phyloP scores from a whole-genome alignment of 2,888 invertebrate species.

The Orchestes rusci region DNA sequence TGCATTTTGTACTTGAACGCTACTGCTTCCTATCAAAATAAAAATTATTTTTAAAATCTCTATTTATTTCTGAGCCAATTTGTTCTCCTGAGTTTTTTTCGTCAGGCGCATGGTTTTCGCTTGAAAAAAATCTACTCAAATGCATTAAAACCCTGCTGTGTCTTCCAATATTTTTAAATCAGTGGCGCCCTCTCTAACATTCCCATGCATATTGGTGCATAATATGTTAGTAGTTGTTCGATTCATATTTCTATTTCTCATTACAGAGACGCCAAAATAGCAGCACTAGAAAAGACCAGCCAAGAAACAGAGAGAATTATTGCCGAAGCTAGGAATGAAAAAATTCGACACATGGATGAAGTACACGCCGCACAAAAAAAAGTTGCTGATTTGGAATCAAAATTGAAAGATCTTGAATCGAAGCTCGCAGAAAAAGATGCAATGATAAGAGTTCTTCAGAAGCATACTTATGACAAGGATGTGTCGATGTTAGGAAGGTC shows the following conservation, averaged over 20 bases:
- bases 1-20: too few relatives aligned
- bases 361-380: slow-evolving; percentile 78
- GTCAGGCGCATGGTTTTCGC: too few relatives aligned
- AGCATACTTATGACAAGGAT: slow-evolving; percentile 67
- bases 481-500: slow-evolving; percentile 49
- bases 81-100: too few relatives aligned
- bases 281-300: slow-evolving; percentile 74
- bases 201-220: too few relatives aligned
- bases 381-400: slow-evolving; percentile 77
- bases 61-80: too few relatives aligned
- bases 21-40: too few relatives aligned
- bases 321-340: slow-evolving; percentile 78
- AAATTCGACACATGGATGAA: slow-evolving; percentile 84
- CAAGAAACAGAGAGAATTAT: slow-evolving; percentile 79
- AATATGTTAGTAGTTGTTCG: too few relatives aligned
- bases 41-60: too few relatives aligned
- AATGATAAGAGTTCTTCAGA: slow-evolving; percentile 82
- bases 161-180: too few relatives aligned
- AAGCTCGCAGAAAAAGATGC: slow-evolving; percentile 84
- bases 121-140: too few relatives aligned
- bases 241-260: slow-evolving; percentile 10
- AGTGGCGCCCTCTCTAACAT: too few relatives aligned
- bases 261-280: slow-evolving; percentile 73
- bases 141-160: too few relatives aligned
- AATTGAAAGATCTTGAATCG: slow-evolving; percentile 78